Percentiles rank a stretch among this genome's conserved stretches.
Evolutionary conservation across 2,113 vertebrate genomes (phyloP).

Genomic region (Sylvilagus bachmani): DNA sequence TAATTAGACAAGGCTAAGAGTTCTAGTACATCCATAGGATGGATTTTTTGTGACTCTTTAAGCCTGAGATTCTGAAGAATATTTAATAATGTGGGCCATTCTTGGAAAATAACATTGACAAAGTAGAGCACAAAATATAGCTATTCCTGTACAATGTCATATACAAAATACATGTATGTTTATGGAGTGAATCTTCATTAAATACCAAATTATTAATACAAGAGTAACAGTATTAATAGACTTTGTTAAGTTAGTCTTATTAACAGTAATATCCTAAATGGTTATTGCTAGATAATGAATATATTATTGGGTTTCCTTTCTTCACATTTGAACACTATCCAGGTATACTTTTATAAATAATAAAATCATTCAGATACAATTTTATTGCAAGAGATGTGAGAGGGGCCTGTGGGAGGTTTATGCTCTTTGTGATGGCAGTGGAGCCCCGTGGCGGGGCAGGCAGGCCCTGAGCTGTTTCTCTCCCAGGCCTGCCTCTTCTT

Average conservation of each 20-base stretch:
- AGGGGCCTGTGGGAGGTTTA: not conserved
- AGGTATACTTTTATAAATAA: not conserved
- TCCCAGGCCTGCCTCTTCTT: not conserved
- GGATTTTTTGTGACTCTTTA: not conserved
- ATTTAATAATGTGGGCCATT: not conserved
- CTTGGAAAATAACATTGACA: constrained; percentile 33
- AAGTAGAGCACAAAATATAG: not conserved
- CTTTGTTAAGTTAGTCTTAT: not conserved
- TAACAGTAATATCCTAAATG: not conserved
- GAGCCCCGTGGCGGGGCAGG: not conserved
- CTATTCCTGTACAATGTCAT: not conserved
- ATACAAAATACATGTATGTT: not conserved
- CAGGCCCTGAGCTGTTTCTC: not conserved
- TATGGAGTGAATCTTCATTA: not conserved
- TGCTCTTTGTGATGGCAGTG: not conserved
- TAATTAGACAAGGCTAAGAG: not conserved
- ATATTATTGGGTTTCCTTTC: not conserved
- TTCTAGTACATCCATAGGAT: not conserved
- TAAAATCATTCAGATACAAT: not conserved
- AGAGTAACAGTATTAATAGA: not conserved
- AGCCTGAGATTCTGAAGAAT: not conserved
- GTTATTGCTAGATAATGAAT: not conserved
- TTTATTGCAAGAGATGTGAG: not conserved
- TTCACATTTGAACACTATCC: not conserved
- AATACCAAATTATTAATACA: too few relatives aligned